Percentiles rank a stretch among this genome's conserved stretches.
Conservation (phyloP, 2,888 invertebrate genomes). For the Slavum lentiscoides region DNA sequence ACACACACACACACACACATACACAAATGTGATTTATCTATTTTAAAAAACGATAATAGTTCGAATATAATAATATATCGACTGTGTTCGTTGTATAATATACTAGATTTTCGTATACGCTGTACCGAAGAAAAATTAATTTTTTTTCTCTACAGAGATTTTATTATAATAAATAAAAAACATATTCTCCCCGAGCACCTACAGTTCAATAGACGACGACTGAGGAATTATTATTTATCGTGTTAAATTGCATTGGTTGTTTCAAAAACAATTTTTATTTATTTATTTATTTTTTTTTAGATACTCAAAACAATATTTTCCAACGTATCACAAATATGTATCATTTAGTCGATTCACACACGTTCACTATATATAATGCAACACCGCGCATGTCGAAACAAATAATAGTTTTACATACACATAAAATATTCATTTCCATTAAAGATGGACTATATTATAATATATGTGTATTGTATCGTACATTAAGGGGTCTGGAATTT, state of each 20-base stretch:
- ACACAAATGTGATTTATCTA: neutral
- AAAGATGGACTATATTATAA: no score
- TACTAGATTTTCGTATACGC: neutral
- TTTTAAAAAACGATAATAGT: neutral
- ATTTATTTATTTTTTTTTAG: conserved; percentile 1
- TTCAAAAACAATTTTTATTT: neutral
- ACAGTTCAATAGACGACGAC: neutral
- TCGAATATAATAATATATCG: neutral
- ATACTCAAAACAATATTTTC: neutral
- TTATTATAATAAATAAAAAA: no score
- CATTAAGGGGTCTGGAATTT: no score
- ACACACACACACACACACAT: neutral
- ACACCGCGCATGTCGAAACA: neutral
- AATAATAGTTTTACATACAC: neutral
- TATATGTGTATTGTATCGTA: no score
- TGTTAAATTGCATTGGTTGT: neutral
- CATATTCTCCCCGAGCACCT: neutral
- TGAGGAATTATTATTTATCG: neutral
- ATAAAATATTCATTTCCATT: no score
- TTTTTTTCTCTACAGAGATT: neutral
- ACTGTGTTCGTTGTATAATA: neutral
- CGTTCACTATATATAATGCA: neutral
- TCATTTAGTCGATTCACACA: neutral
- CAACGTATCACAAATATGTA: neutral
- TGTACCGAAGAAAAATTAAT: neutral